Evolutionary conservation across 2,888 invertebrate genomes (phyloP).

Genomic region (Acronicta alni): DNA sequence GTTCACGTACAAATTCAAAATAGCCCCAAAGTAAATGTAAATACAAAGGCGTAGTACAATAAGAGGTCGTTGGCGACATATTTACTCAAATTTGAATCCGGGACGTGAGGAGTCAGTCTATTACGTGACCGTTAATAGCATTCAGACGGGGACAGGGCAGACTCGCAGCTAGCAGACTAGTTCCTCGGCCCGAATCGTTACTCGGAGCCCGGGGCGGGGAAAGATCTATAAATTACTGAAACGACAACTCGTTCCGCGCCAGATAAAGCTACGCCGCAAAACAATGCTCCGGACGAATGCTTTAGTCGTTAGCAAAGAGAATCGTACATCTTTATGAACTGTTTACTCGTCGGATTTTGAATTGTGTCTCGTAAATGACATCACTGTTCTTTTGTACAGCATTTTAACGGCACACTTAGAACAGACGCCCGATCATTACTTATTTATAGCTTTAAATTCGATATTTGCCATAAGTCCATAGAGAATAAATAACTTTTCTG

Average conservation of each 20-base stretch:
- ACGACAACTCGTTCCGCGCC: constrained; percentile 87
- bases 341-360: constrained; percentile 76
- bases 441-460: constrained; percentile 57
- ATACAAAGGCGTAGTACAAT: constrained; percentile 75
- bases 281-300: constrained; percentile 85
- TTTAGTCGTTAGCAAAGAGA: constrained; percentile 80
- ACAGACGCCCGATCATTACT: constrained; percentile 50
- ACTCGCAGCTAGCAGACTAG: constrained; percentile 66
- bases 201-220: constrained; percentile 81
- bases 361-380: constrained; percentile 69
- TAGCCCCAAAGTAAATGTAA: constrained; percentile 74
- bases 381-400: constrained; percentile 65
- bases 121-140: constrained; percentile 85
- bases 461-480: constrained; percentile 54
- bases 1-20: constrained; percentile 71
- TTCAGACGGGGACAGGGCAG: constrained; percentile 67
- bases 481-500: constrained; percentile 71
- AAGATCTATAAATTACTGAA: constrained; percentile 87
- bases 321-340: constrained; percentile 84
- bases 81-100: constrained; percentile 84
- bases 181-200: constrained; percentile 76
- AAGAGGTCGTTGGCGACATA: constrained; percentile 76
- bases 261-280: constrained; percentile 87
- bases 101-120: constrained; percentile 81
- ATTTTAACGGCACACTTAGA: constrained; percentile 46